Evolutionary conservation across 2,113 vertebrate species (phyloP), one percentile per base, ranked within the genome.

Genomic region (Odontesthes bonariensis): DNA sequence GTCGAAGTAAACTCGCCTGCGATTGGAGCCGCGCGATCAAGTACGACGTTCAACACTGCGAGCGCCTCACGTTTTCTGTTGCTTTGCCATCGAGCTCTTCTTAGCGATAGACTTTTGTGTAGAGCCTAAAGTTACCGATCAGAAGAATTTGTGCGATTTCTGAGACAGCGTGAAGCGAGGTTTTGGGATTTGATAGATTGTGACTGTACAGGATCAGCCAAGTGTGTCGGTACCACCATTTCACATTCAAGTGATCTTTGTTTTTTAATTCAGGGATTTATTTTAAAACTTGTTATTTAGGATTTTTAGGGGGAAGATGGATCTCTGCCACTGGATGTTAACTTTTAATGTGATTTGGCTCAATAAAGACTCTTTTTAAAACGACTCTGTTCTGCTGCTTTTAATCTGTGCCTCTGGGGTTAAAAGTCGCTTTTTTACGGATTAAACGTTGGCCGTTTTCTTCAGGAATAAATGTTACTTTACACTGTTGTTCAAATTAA

Each of bases 1-100:
- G 85, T 85, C 96, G 13, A 87, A 57, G 75, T 94, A 84, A 73
- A 22, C n/a, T 5, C 49, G 20, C 19, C n/a, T n/a, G n/a, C n/a
- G n/a, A n/a, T n/a, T 0, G 0, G 16, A 57, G 44, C n/a, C 9
- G 20, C 35, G n/a, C 11, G 49, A 47, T 23, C 11, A 33, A 58
- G 44, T 19, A 17, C 4, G 32, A 62, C 11, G 1, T 52, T 27
- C 20, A 14, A 64, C 47, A 16, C 40, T 11, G 40, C 27, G 27
- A 61, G 66, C 84, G 74, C 75, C 86, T 75, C 74, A 61, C 1
- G 0, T 62, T 79, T 81, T 82, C 84, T 81, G 71, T 83, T 86
- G 81, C 83, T 83, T 83, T 66, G 61, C 63, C 68, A 73, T 88
- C 77, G 51, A 73, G 49, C 19, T 0, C 16, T 71, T 19, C 62